Percentiles rank a stretch among this genome's conserved stretches.
phyloP scores from a whole-genome alignment of 2,797 vertebrate genomes.

The Morelia viridis region DNA sequence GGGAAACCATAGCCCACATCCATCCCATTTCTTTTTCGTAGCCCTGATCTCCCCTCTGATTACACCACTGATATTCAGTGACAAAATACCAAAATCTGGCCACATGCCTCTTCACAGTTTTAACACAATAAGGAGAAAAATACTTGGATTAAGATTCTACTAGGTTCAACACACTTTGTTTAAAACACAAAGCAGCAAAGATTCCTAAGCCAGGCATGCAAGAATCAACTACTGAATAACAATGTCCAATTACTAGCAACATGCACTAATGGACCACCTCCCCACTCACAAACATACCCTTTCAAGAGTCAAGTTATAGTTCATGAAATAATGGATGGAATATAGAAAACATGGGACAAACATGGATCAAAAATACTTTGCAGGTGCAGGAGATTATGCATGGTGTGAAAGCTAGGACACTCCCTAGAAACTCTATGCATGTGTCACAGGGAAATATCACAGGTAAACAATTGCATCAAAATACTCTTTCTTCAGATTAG shows the following conservation, averaged over 20 bases:
- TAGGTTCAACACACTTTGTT: neutral
- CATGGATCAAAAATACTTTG: neutral
- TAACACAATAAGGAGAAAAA: neutral
- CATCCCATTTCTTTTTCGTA: neutral
- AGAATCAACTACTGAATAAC: neutral
- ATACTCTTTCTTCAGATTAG: neutral
- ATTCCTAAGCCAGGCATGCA: neutral
- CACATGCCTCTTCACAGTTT: neutral
- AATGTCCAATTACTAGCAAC: neutral
- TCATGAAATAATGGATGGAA: neutral
- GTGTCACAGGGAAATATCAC: neutral
- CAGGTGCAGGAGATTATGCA: neutral
- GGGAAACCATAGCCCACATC: neutral
- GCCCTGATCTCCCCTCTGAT: neutral
- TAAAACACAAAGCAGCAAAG: neutral
- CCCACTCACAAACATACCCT: neutral
- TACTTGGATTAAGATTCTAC: neutral
- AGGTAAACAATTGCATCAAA: neutral
- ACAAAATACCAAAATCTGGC: neutral
- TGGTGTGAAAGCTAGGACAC: neutral
- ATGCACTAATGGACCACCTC: neutral
- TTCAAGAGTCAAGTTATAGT: neutral
- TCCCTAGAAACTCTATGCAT: neutral
- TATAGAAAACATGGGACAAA: neutral
- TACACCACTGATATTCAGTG: neutral